Base-by-base conservation (phyloP, 2,888 invertebrate genomes). In the Tipula lateralis region DNA sequence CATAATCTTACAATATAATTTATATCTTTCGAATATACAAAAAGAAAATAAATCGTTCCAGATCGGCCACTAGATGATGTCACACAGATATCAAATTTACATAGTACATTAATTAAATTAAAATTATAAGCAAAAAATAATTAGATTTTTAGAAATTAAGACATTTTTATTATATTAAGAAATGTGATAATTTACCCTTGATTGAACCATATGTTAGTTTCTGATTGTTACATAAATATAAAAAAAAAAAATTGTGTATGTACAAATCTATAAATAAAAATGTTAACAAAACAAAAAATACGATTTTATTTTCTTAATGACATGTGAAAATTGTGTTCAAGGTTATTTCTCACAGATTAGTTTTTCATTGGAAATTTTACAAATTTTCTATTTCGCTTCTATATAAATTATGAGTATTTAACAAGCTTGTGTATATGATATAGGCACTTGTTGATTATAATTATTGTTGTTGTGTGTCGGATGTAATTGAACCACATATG, bases 301-400 rank as follows among this genome's bases (percentile, higher is more conserved):
- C 66, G 24, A 66, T 66, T 66, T 66, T 66, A 66, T 66, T 66
- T 66, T 66, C 66, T 66, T 24, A 66, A 66, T 66, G 66, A 66
- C 66, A 66, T 66, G 66, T 66, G 66, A 66, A 66, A n/a, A 66
- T 9, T 24, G 24, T 24, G 24, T 66, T 66, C 66, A 66, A 66
- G 66, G 66, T 66, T 66, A 66, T 66, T 44, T 44, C 12, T 66
- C 24, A 66, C 9, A 66, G 24, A 66, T 66, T 66, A 66, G 24
- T 66, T 66, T 24, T 24, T 66, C 66, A 66, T 66, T 24, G 19
- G 66, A 66, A 50, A 50, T 50, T 50, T 50, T 50, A 44, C 24
- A 66, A 44, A 66, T 66, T 66, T 66, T 66, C 44, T 44, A 44
- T 44, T 44, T 44, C 13, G 6, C 24, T 66, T 24, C 19, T 66